Percentiles rank a stretch among this genome's conserved stretches.
Evolutionary conservation across 2,113 vertebrate species (phyloP).

Genomic region (Holacanthus passer): DNA sequence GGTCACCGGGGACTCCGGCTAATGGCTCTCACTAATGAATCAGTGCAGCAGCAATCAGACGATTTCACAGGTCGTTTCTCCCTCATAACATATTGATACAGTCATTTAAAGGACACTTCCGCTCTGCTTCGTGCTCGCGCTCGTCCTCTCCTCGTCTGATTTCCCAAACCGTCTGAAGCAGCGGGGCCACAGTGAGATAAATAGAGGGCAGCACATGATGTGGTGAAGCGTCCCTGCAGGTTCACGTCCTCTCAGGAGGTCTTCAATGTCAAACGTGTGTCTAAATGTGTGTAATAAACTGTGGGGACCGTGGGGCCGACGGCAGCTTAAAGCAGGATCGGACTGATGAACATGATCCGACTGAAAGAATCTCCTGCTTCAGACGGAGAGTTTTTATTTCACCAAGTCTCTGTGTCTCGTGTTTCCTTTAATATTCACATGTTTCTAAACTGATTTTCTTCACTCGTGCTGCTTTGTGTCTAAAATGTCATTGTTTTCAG

Average conservation of each 20-base stretch:
- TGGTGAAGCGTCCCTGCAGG: slow-evolving; percentile 19
- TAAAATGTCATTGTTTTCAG: too few relatives aligned
- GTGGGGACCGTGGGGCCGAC: too few relatives aligned
- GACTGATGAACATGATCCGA: too few relatives aligned
- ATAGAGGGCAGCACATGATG: slow-evolving; percentile 26
- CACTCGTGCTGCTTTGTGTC: too few relatives aligned
- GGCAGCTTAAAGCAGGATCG: too few relatives aligned
- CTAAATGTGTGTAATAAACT: background rate
- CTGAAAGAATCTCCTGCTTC: too few relatives aligned
- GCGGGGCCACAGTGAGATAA: background rate
- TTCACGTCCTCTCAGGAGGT: slow-evolving; percentile 31
- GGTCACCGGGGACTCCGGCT: slow-evolving; percentile 17
- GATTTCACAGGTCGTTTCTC: slow-evolving; percentile 62
- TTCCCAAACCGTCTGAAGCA: slow-evolving; percentile 8
- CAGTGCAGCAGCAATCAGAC: slow-evolving; percentile 44
- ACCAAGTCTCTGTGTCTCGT: too few relatives aligned
- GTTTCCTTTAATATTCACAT: too few relatives aligned
- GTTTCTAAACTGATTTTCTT: too few relatives aligned
- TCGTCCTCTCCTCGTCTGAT: background rate
- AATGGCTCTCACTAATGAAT: slow-evolving; percentile 36
- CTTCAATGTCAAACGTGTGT: slow-evolving; percentile 4
- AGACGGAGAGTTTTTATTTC: too few relatives aligned
- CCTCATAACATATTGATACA: slow-evolving; percentile 36
- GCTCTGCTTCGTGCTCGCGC: background rate
- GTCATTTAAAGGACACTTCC: slow-evolving; percentile 47